Conservation (phyloP, 2,113 vertebrate species). For the Pseudorhombus dupliciocellatus region DNA sequence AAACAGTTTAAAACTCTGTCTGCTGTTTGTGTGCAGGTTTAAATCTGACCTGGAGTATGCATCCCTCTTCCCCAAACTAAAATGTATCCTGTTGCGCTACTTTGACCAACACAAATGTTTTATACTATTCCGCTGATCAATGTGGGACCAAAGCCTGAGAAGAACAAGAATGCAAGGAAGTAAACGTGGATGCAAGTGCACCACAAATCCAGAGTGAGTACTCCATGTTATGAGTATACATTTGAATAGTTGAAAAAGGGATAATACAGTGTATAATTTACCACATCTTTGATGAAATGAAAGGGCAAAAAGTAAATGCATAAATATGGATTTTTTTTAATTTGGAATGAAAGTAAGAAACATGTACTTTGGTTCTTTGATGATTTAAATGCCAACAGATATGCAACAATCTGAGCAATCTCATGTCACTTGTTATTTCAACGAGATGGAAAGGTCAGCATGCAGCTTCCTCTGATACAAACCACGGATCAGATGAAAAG, state of each 20-base stretch:
- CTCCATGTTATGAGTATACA: too few relatives aligned
- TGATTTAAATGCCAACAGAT: conserved; percentile 52
- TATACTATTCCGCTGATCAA: not conserved
- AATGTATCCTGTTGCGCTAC: not conserved
- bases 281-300: not conserved
- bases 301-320: not conserved
- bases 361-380: conserved; percentile 29
- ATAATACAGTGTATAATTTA: not conserved
- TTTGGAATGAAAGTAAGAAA: not conserved
- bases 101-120: not conserved
- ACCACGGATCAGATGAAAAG: conserved; percentile 15
- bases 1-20: too few relatives aligned
- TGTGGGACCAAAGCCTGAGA: not conserved
- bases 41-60: not conserved
- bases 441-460: conserved; percentile 44
- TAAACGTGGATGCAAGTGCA: not conserved
- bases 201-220: not conserved
- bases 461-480: conserved; percentile 18
- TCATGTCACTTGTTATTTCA: conserved; percentile 36
- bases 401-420: conserved; percentile 47
- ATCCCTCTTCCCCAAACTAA: too few relatives aligned
- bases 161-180: not conserved
- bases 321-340: not conserved
- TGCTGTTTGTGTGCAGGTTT: too few relatives aligned
- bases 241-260: not conserved